phyloP scores from a whole-genome alignment of 2,113 vertebrate genomes.

The Nyctereutes procyonoides region DNA sequence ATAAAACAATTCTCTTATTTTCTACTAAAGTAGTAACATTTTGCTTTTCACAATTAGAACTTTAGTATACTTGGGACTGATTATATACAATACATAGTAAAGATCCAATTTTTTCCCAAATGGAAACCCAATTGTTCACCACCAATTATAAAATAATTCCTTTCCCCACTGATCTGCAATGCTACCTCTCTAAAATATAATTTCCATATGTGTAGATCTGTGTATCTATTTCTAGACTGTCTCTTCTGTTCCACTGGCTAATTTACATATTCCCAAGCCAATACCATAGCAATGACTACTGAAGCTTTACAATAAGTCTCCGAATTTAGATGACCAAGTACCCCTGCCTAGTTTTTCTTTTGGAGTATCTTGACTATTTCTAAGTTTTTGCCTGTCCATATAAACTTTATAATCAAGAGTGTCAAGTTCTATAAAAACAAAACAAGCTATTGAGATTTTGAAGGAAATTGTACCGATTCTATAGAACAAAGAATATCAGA shows the following conservation, averaged over 20 bases:
- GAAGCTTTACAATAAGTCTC: neutral
- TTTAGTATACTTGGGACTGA: neutral
- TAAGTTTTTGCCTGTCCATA: neutral
- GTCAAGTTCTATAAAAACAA: slow-evolving; percentile 20
- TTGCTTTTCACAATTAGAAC: neutral
- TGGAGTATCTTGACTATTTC: neutral
- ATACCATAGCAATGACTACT: rapidly evolving
- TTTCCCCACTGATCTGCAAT: neutral
- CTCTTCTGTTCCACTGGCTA: neutral
- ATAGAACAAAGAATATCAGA: neutral
- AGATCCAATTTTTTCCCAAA: neutral
- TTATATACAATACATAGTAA: neutral
- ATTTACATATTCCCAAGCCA: neutral
- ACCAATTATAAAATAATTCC: neutral
- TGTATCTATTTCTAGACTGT: neutral
- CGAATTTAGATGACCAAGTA: neutral
- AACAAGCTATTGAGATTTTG: neutral
- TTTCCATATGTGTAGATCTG: neutral
- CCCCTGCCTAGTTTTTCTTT: neutral
- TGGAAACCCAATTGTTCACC: neutral
- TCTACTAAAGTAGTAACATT: neutral
- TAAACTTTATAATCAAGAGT: neutral
- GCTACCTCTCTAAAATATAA: neutral
- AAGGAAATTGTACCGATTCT: neutral
- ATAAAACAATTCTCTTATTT: slow-evolving; percentile 1